A percentile compares a stretch with the other conserved stretches of the same genome.
phyloP scores from a whole-genome alignment of 2,113 vertebrate genomes.

The Pantherophis guttatus region DNA sequence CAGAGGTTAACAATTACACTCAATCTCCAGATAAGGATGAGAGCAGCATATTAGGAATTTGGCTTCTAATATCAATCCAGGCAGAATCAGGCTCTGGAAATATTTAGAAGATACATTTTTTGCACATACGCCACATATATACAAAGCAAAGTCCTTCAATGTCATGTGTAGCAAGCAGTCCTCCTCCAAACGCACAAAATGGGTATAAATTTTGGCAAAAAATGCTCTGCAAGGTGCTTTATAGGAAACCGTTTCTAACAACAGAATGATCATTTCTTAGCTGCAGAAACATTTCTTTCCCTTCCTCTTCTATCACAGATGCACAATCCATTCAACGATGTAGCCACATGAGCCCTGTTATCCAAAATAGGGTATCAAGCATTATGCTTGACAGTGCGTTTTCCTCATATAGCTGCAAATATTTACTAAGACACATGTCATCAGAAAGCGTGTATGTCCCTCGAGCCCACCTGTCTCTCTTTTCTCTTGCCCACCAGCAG shows the following conservation, averaged over 20 bases:
- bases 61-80: not conserved
- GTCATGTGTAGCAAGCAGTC: not conserved
- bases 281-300: not conserved
- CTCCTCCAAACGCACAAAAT: not conserved
- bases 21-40: rapidly evolving
- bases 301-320: not conserved
- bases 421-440: not conserved
- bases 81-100: not conserved
- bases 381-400: not conserved
- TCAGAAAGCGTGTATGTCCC: not conserved
- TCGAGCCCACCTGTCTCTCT: not conserved
- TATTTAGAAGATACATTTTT: not conserved
- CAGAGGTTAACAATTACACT: not conserved
- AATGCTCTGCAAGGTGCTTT: not conserved
- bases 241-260: not conserved
- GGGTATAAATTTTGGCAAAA: not conserved
- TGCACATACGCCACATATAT: not conserved
- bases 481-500: not conserved
- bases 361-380: not conserved
- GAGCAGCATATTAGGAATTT: not conserved
- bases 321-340: not conserved
- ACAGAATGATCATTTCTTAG: not conserved
- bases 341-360: not conserved
- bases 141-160: not conserved
- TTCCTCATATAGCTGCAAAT: not conserved